phyloP scores from a whole-genome alignment of 2,888 invertebrate species.

The Agriopis leucophaearia region DNA sequence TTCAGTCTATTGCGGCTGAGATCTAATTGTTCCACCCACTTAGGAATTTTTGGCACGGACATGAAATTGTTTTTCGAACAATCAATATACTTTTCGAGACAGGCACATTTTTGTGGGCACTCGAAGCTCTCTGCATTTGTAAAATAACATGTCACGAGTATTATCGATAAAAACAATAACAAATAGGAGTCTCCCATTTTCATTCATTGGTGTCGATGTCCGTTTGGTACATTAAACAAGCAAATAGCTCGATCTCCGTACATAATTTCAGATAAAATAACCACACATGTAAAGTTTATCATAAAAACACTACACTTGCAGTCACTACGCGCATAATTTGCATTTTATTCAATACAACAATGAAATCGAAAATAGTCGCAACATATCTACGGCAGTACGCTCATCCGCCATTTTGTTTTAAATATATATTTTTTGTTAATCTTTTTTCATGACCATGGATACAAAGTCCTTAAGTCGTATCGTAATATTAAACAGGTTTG shows the following conservation, averaged over 20 bases:
- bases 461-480: no score
- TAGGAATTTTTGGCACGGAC: slow-evolving; percentile 90
- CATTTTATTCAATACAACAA: slow-evolving; percentile 65
- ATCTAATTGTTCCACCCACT: slow-evolving; percentile 92
- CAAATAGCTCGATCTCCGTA: slow-evolving; percentile 68
- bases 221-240: slow-evolving; percentile 66
- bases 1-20: slow-evolving; percentile 80
- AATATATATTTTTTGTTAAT: no score
- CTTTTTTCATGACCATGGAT: no score
- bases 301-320: slow-evolving; percentile 60
- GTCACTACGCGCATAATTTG: slow-evolving; percentile 58
- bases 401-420: slow-evolving; percentile 77
- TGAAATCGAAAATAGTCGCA: slow-evolving; percentile 63
- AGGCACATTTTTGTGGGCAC: slow-evolving; percentile 90
- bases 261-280: slow-evolving; percentile 70
- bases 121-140: slow-evolving; percentile 73
- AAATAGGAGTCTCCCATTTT: slow-evolving; percentile 83
- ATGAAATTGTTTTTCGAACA: slow-evolving; percentile 91
- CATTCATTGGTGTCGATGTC: slow-evolving; percentile 76
- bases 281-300: slow-evolving; percentile 55
- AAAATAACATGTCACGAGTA: slow-evolving; percentile 65
- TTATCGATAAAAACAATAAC: slow-evolving; percentile 74
- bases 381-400: slow-evolving; percentile 70
- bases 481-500: no score
- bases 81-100: slow-evolving; percentile 91